Evolutionary conservation across 2,888 invertebrate species (phyloP), one percentile per base, ranked within the genome.

Genomic region (Patella pellucida): DNA sequence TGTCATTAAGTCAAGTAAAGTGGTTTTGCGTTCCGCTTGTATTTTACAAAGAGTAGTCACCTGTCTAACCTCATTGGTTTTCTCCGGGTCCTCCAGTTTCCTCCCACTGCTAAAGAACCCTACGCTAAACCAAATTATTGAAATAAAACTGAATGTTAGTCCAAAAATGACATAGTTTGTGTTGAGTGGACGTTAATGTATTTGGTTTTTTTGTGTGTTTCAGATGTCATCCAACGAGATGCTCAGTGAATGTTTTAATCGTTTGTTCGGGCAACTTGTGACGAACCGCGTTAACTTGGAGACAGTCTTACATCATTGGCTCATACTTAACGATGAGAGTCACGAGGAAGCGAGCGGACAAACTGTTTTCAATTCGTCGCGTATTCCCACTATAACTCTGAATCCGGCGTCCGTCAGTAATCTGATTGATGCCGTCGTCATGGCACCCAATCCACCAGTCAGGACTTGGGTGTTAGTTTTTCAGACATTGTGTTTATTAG

Each of bases 301-400:
- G 91, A 94, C 95, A 88, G 94, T 96, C 71, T 92, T 97, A 56
- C 95, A 96, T 82, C 92, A 97, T 82, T 97, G 97, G 96, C 92
- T 97, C 79, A 96, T 96, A 3, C 92, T 97, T 79, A 96, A 96
- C 83, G 91, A 93, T 93, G 95, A 91, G 90, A 80, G 86, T 41
- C 74, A 78, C 3, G 85, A 87, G 31, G 85, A 85, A 23, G 81
- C 79, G 27, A 83, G 80, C 52, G 54, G 79, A 72, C 82, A 81
- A 69, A 73, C 82, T 16, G 76, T 75, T 41, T 89, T 88, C 81
- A 87, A 89, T 79, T 80, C 88, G 5, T 83, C 83, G 62, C 78
- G 86, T 5, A 76, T 83, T 9, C 95, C 95, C 1, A 92, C 93
- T 75, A 94, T 95, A 79, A 93, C 93, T 1, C 92, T 95, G 68